Evolutionary conservation across 2,113 vertebrate genomes (phyloP), one percentile per base, ranked within the genome.

Genomic region (Zapus hudsonius): DNA sequence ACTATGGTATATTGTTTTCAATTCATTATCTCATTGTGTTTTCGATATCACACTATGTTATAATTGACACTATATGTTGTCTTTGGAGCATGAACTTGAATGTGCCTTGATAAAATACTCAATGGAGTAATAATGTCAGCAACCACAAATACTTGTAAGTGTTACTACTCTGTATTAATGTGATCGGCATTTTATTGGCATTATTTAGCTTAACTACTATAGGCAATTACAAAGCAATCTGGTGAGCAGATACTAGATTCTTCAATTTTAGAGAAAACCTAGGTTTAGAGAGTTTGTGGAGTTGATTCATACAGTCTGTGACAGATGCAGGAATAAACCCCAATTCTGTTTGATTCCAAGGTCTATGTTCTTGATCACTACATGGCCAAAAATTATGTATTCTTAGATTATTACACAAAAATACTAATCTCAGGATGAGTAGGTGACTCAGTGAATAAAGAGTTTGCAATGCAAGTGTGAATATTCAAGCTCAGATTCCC

Each of bases 41-140:
- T 90, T 93, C 93, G 82, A 5, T 63, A 69, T 95, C 42, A 85
- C 1, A 66, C 47, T 67, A 36, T 9, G 72, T 95, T 90, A 29
- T 67, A 79, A 87, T 33, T 73, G 38, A 42, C 5, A 55, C 6
- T 19, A 0, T 82, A 29, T 82, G 4, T n/a, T n/a, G n/a, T 38
- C 16, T 81, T 1, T 87, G 66, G n/a, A 90, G 4, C 1, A 12
- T 89, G n/a, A 74, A 31, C 79, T 61, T n/a, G 7, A 81, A 47
- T 81, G 5, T 42, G 12, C 12, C n/a, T 92, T 88, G 25, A 42
- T 83, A 92, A 84, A 85, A 82, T 86, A 74, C 82, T 84, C 70
- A 70, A 88, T 66, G 12, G 33, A 16, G 69, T 87, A 89, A 80
- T 91, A 40, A 69, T 73, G 75, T 67, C 0, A 75, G 20, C 4